Evolutionary conservation across 1,140 invertebrate genomes (phyloP).

Genomic region (Papilio polytes): DNA sequence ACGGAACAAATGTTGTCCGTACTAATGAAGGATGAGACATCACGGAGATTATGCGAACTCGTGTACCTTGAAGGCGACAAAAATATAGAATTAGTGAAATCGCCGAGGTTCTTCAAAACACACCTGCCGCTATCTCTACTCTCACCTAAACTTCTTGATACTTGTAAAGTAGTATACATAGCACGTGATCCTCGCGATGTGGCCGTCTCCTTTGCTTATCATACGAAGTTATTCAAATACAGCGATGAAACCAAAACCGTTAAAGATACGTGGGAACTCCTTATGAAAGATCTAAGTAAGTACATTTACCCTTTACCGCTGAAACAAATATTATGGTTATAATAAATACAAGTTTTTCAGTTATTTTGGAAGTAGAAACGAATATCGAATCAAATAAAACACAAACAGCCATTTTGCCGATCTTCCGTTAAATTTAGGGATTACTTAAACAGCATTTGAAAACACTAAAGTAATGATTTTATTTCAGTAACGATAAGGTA

Average conservation of each 20-base stretch:
- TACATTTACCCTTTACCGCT: neutral
- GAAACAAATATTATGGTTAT: neutral
- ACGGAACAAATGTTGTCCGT: neutral
- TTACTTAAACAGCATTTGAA: no score
- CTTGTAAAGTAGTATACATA: slow-evolving; percentile 88
- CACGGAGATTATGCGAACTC: neutral
- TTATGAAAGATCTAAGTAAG: slow-evolving; percentile 87
- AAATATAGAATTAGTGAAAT: slow-evolving; percentile 41
- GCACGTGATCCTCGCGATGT: slow-evolving; percentile 93
- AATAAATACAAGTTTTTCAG: neutral
- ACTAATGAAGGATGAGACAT: neutral
- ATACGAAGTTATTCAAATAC: slow-evolving; percentile 87
- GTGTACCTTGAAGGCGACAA: slow-evolving; percentile 46
- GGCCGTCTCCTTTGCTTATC: slow-evolving; percentile 91
- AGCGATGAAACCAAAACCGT: slow-evolving; percentile 88
- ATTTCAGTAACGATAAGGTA: no score
- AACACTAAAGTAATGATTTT: no score
- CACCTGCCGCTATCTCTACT: slow-evolving; percentile 86
- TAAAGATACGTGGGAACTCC: slow-evolving; percentile 88
- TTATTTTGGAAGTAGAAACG: neutral
- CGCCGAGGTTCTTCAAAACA: slow-evolving; percentile 86
- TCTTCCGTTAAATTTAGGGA: no score
- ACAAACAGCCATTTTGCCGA: no score
- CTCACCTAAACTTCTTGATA: slow-evolving; percentile 66
- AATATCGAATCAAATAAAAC: no score